Percentiles rank a stretch among this genome's conserved stretches.
These are phyloP conservation scores for Drosophila tripunctata DNA, from an alignment of 2,888 invertebrate species.

Conservation along the genomic window DNA sequence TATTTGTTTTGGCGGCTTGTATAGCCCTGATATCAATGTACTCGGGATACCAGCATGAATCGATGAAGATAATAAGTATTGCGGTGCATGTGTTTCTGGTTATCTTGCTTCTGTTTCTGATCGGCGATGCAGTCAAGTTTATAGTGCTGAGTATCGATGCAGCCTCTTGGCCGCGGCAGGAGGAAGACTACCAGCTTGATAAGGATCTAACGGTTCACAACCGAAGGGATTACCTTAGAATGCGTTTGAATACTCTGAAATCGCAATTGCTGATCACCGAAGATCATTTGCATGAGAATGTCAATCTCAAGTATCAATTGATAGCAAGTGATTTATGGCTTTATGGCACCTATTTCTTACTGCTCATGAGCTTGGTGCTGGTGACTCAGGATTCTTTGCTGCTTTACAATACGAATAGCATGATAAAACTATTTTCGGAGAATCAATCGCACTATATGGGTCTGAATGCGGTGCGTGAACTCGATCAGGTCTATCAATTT, in stretches of 20 bases:
- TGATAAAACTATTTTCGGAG: constrained; percentile 38
- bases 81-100: constrained; percentile 42
- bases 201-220: constrained; percentile 13
- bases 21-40: neutral
- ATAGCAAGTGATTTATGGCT: constrained; percentile 72
- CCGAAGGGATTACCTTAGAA: constrained; percentile 50
- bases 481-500: constrained; percentile 61
- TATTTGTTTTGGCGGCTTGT: constrained; percentile 3
- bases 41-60: constrained; percentile 61
- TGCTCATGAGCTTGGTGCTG: constrained; percentile 63
- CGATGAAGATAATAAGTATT: constrained; percentile 53
- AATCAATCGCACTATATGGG: constrained; percentile 46
- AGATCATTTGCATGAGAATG: constrained; percentile 67
- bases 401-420: constrained; percentile 69
- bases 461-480: constrained; percentile 18
- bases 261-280: constrained; percentile 57
- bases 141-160: constrained; percentile 34
- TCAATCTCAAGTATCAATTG: constrained; percentile 68
- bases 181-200: neutral
- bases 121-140: constrained; percentile 61
- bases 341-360: constrained; percentile 67
- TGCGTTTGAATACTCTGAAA: constrained; percentile 55
- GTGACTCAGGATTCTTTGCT: constrained; percentile 48
- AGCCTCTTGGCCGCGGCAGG: constrained; percentile 45
- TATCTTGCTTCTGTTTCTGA: constrained; percentile 42